Evolutionary conservation across 2,888 invertebrate genomes (phyloP), one percentile per base, ranked within the genome.

Genomic region (Parapristionchus giblindavisi): DNA sequence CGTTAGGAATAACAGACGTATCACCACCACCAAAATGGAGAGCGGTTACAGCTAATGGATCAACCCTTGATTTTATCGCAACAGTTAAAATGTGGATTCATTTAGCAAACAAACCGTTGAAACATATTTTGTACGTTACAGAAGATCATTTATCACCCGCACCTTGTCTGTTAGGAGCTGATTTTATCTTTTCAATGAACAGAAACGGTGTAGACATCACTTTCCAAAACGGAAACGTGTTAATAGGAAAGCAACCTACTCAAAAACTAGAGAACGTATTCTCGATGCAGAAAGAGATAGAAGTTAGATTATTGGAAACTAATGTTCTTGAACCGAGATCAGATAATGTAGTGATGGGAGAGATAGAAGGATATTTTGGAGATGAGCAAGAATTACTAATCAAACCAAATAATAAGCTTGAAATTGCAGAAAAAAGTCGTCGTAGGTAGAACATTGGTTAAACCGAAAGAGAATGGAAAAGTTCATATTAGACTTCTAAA

Each of bases 111-210:
- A 27, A 21, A 48, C 11, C n/a, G 24, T 11, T 4, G 8, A 5
- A 14, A 24, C 68, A 68, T 24, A 51, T 51, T 11, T 2, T 68
- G n/a, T 52, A 52, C 27, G 68, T 68, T 2, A n/a, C 68, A 4
- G 68, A 68, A 51, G 68, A 68, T 29, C 51, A 68, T 14, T 14
- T 52, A 1, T 8, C 51, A 0, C 68, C 68, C 29, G 68, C 68
- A 3, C 68, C 68, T 3, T 8, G 24, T 6, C 51, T 68, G 21
- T 27, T 65, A 4, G 65, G 65, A 43, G 8, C 3, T 5, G 68
- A 68, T 21, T 68, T 52, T 52, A 68, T 68, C 24, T 2, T 17
- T 3, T 0, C 32, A 3, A 17, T 68, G 17, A 68, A 68, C 21
- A 38, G n/a, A 17, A 32, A 21, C 29, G 40, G n/a, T 2, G 52